These are phyloP conservation scores for Andricus quercusramuli DNA, from an alignment of 2,888 invertebrate species.

Conservation along the genomic window DNA sequence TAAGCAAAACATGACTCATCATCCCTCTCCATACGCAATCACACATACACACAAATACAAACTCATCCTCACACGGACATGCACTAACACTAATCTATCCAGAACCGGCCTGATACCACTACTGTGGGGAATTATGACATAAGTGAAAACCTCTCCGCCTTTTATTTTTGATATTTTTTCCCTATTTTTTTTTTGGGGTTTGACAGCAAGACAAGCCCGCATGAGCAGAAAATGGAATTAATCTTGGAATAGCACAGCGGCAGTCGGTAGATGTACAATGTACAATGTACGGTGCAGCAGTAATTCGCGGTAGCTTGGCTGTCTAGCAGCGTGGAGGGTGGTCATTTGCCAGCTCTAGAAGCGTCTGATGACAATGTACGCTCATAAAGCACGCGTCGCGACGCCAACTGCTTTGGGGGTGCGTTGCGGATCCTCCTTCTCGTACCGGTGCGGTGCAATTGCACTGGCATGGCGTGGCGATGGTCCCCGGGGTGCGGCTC, in stretches of 20 bases:
- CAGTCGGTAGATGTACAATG: neutral
- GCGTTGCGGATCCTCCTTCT: conserved; percentile 47
- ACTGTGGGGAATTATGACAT: too few species aligned
- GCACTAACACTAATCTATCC: too few species aligned
- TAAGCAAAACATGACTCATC: too few species aligned
- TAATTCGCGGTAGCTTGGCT: conserved; percentile 62
- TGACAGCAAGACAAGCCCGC: neutral
- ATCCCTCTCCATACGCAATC: too few species aligned
- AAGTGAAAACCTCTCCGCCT: too few species aligned
- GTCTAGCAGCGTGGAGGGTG: conserved; percentile 58
- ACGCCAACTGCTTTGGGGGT: conserved; percentile 59
- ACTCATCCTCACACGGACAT: too few species aligned
- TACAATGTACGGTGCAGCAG: neutral
- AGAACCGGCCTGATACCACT: too few species aligned
- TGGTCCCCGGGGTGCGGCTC: conserved; percentile 43
- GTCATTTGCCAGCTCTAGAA: conserved; percentile 61
- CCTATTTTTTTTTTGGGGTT: neutral
- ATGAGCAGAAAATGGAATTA: conserved; percentile 8
- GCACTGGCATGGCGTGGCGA: conserved; percentile 45
- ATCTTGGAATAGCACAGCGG: conserved; percentile 15
- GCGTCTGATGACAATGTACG: conserved; percentile 66
- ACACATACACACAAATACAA: too few species aligned
- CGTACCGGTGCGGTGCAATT: conserved; percentile 43
- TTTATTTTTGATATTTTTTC: neutral
- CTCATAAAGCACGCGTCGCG: conserved; percentile 61